Evolutionary conservation across 2,797 vertebrate species (phyloP), one percentile per base, ranked within the genome.

Genomic region (Falco cherrug): DNA sequence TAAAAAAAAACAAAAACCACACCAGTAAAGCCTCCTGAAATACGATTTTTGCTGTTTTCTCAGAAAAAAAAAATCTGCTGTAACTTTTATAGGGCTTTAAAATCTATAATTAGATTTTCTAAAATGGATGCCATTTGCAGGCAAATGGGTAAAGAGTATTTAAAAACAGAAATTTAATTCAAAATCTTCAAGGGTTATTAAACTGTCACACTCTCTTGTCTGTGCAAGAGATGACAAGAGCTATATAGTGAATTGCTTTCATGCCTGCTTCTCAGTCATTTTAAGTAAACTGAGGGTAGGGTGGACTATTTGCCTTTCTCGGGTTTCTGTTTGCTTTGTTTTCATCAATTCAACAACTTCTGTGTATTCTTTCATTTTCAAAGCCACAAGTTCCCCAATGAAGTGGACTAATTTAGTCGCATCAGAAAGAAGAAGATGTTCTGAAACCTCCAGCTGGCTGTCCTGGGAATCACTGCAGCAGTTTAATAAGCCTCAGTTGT

Each of bases 381-480:
- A 90, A 80, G 20, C 48, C n/a, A 65, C 18, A 50, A 78, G 71
- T 89, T 96, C 45, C 68, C 77, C 75, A n/a, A 77, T 61, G 9
- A 29, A 92, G 43, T 91, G 60, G 63, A 81, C 12, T 25, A 71
- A 94, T 67, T 84, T 74, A 94, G 92, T 45, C 92, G 69, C 29
- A 60, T 15, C 88, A 91, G 74, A 90, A 96, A 96, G 87, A 90
- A 90, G 89, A 86, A 20, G 79, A 73, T 69, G 39, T 96, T 94
- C 92, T 84, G 90, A 96, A 97, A 93, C 71, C 65, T 87, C 67
- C 37, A 70, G 45, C 89, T 92, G 78, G 65, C n/a, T 61, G 39
- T 91, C 89, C 91, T 97, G 93, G 82, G 97, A 98, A 95, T 94
- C 78, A 65, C 77, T 94, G 85, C 59, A 95, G 54, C 64, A 92